A percentile compares a stretch with the other conserved stretches of the same genome.
phyloP scores from a whole-genome alignment of 2,113 vertebrate species.

The Varanus salvator region DNA sequence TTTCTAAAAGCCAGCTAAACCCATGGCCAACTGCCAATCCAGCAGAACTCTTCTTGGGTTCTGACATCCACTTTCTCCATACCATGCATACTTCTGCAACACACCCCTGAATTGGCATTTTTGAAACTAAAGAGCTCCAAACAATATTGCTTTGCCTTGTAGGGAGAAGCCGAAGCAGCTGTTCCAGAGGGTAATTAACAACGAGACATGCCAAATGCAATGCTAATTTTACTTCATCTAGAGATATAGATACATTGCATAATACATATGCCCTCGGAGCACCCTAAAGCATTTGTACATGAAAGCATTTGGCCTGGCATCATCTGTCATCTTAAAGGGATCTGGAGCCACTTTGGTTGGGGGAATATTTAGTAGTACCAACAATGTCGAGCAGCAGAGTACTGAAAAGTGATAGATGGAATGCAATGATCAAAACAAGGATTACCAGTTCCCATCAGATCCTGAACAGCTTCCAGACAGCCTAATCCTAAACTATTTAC shows the following conservation, averaged over 20 bases:
- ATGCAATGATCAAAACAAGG: conserved; percentile 28
- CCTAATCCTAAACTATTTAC: conserved; percentile 12
- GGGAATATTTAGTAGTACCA: background rate
- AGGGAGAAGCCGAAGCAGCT: conserved; percentile 54
- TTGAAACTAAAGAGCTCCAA: background rate
- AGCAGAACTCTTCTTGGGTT: no score
- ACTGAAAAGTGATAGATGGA: conserved; percentile 18
- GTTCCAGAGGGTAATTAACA: conserved; percentile 48
- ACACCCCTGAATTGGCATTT: background rate
- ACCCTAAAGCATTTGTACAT: conserved; percentile 12
- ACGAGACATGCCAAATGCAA: conserved; percentile 56
- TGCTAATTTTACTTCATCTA: conserved; percentile 45
- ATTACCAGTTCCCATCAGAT: background rate
- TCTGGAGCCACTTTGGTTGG: conserved; percentile 18
- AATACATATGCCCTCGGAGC: conserved; percentile 42
- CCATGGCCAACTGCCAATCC: background rate
- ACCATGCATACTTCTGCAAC: background rate
- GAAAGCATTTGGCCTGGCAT: conserved; percentile 28
- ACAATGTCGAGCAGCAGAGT: conserved; percentile 1
- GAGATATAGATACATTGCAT: background rate
- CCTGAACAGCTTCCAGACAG: conserved; percentile 9
- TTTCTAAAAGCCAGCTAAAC: background rate
- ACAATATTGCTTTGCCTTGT: background rate
- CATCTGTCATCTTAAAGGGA: conserved; percentile 12
- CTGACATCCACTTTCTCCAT: background rate